Percentiles rank a stretch among this genome's conserved stretches.
Conservation (phyloP, 2,888 invertebrate genomes). For the Iphiclides podalirius region DNA sequence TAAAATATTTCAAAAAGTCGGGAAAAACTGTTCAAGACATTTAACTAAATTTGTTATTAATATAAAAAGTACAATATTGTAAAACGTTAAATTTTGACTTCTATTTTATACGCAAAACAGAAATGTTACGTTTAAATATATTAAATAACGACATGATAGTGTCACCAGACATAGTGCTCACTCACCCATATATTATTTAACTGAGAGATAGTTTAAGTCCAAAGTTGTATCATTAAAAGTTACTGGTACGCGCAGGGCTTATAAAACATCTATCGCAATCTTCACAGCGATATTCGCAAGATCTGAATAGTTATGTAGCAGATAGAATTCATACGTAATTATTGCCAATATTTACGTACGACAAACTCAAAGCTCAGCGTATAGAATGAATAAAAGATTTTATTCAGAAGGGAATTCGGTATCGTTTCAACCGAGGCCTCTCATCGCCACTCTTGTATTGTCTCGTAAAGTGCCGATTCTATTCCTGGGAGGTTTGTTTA, state of each 20-base stretch:
- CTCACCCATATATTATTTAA: neutral
- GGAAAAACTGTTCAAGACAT: no score
- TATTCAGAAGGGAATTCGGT: conserved; percentile 10
- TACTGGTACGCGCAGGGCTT: neutral
- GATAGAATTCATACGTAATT: neutral
- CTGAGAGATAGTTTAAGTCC: neutral
- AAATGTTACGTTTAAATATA: no score
- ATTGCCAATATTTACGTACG: neutral
- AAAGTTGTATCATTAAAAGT: neutral
- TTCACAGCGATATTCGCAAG: neutral
- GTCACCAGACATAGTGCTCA: no score
- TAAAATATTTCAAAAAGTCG: no score
- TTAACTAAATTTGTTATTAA: no score
- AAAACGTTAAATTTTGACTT: no score
- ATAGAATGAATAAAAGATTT: conserved; percentile 13
- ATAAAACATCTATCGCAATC: neutral
- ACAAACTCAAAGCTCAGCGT: neutral
- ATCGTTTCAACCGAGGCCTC: conserved; percentile 3
- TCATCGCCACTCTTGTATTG: conserved; percentile 15
- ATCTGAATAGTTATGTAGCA: neutral
- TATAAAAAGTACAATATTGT: no score
- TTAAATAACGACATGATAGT: no score
- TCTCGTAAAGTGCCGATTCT: conserved; percentile 20
- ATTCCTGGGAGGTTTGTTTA: conserved; percentile 17
- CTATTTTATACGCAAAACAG: no score